Evolutionary conservation across 2,797 vertebrate species (phyloP), one percentile per base, ranked within the genome.

Genomic region (Scolopax bukidnonensis): DNA sequence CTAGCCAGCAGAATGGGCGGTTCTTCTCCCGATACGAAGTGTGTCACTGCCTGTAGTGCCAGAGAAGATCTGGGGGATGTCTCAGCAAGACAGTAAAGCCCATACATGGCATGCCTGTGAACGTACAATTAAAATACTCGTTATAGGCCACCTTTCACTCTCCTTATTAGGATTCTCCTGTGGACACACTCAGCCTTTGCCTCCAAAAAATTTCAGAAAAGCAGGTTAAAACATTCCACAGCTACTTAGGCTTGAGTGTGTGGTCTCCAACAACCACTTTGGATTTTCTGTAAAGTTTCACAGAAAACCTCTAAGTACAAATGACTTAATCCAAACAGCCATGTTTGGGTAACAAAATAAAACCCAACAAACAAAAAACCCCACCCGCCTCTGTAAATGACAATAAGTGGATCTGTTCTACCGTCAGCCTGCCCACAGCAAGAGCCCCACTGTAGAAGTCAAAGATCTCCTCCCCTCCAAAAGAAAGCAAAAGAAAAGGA

Each of bases 1-100:
- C 94, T 74, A 93, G 93, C 83, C 93, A 95, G 83, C 93, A 95
- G 90, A 95, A 92, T 16, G 83, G 93, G 82, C 10, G 57, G 80
- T 95, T 90, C 91, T 93, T 84, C 70, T 95, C 87, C 86, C 19
- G 8, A 77, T 87, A 90, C 0, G 13, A 90, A 90, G 60, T 20
- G 28, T 96, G 91, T 90, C 60, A 68, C 48, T 77, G 87, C 27
- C 50, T 83, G 30, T 36, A 93, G 93, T 2, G 12, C 53, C 48
- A 85, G 47, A 48, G 73, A 79, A 91, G 91, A 90, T 50, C 28
- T 57, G 71, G 53, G 61, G 65, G 86, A 65, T 48, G 53, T 75
- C 81, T 96, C 71, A 89, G 81, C 43, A 38, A 85, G 71, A 43
- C 30, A 95, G 90, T 60, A 75, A 91, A 85, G 57, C 78, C 64